Conservation (phyloP, 2,113 vertebrate genomes). For the Neogobius melanostomus region DNA sequence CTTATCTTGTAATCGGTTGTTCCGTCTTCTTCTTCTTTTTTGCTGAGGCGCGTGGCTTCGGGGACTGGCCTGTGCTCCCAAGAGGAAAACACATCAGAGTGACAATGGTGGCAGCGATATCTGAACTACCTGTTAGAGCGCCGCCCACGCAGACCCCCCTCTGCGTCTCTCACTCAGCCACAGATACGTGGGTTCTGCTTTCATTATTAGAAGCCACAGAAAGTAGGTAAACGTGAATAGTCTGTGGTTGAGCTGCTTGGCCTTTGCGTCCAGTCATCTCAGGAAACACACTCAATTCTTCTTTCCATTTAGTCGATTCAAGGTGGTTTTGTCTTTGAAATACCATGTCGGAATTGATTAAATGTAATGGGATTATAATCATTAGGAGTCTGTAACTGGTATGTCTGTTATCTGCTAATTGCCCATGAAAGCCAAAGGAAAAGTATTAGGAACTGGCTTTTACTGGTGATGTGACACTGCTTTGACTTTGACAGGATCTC, state of each 20-base stretch:
- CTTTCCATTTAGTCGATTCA: background rate
- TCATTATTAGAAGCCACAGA: background rate
- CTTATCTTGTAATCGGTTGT: constrained; percentile 52
- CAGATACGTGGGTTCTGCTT: background rate
- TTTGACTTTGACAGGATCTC: too few species aligned
- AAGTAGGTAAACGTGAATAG: background rate
- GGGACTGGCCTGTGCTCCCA: constrained; percentile 30
- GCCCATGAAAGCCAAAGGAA: too few species aligned
- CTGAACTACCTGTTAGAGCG: constrained; percentile 16
- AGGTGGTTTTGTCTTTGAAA: background rate
- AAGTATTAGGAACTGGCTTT: too few species aligned
- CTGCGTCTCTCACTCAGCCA: constrained; percentile 13
- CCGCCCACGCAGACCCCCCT: constrained; percentile 8
- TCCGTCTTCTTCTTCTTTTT: background rate
- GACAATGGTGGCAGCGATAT: constrained; percentile 23
- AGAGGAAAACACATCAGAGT: constrained; percentile 35
- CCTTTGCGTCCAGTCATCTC: background rate
- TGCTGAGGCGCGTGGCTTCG: constrained; percentile 36
- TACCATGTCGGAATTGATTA: background rate
- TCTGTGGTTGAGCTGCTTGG: background rate
- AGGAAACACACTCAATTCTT: background rate
- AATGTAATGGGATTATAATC: too few species aligned
- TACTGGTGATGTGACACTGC: too few species aligned
- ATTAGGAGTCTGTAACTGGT: too few species aligned
- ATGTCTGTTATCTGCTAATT: too few species aligned